Conservation (phyloP, 2,888 invertebrate species). For the Ennomos fuscantarius region DNA sequence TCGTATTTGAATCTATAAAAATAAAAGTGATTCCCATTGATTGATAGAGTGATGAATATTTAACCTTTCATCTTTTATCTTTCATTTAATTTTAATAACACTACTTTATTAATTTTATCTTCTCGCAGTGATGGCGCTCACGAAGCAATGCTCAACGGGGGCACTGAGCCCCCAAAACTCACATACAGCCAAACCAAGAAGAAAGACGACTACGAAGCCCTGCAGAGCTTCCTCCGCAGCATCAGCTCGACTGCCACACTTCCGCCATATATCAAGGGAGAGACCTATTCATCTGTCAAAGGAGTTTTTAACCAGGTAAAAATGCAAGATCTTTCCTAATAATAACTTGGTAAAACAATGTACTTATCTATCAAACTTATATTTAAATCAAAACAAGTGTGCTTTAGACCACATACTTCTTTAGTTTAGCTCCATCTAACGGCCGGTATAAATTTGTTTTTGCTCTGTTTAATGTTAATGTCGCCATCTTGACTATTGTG, state of each 20-base stretch:
- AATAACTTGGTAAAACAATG: constrained; percentile 11
- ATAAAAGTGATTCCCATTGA: too few relatives aligned
- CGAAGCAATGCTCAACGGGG: constrained; percentile 70
- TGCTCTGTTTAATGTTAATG: too few relatives aligned
- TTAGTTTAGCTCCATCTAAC: too few relatives aligned
- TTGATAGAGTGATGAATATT: too few relatives aligned
- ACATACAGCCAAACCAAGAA: constrained; percentile 62
- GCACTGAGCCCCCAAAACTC: constrained; percentile 52
- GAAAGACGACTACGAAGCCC: constrained; percentile 76
- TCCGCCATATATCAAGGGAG: constrained; percentile 79
- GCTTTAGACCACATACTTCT: too few relatives aligned
- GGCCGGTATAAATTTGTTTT: too few relatives aligned
- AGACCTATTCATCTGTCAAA: constrained; percentile 73
- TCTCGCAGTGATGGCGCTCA: constrained; percentile 76
- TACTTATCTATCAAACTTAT: too few relatives aligned
- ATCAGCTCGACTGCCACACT: constrained; percentile 81
- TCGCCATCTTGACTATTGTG: too few relatives aligned
- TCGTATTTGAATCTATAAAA: too few relatives aligned
- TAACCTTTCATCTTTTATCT: not conserved
- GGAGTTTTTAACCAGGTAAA: constrained; percentile 81
- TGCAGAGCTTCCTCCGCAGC: constrained; percentile 78
- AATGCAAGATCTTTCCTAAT: not conserved
- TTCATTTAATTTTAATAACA: too few relatives aligned
- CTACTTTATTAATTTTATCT: constrained; percentile 13
- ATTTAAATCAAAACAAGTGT: too few relatives aligned